Percentiles rank a stretch among this genome's conserved stretches.
Conservation (phyloP, 1,140 invertebrate genomes). For the Hyphantria cunea region DNA sequence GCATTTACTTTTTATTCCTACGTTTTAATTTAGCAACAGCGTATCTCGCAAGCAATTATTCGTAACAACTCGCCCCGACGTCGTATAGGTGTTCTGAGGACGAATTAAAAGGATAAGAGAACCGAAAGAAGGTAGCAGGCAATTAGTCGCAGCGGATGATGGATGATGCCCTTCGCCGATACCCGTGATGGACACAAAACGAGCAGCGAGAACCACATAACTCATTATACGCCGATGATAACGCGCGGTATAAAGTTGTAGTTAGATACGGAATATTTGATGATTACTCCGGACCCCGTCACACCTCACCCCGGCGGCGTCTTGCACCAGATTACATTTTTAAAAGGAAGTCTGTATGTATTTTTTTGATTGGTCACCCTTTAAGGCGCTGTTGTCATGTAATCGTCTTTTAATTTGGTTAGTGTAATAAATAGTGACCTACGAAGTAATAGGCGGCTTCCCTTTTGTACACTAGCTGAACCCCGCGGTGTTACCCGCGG, state of each 20-base stretch:
- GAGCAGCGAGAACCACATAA: constrained; percentile 60
- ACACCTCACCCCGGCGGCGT: constrained; percentile 21
- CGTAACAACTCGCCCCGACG: constrained; percentile 44
- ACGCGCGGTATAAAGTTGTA: constrained; percentile 67
- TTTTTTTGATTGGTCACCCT: constrained; percentile 25
- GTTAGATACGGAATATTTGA: constrained; percentile 63
- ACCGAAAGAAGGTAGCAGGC: constrained; percentile 75
- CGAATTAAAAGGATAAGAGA: constrained; percentile 73
- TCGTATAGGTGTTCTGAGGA: constrained; percentile 58
- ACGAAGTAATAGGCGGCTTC: background rate
- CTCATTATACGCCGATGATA: constrained; percentile 77
- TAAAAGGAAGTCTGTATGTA: constrained; percentile 34
- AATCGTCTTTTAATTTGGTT: constrained; percentile 30
- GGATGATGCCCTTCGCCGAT: constrained; percentile 63
- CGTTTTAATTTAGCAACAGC: constrained; percentile 45
- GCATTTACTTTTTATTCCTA: constrained; percentile 35
- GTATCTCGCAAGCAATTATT: constrained; percentile 58
- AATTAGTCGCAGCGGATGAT: constrained; percentile 74
- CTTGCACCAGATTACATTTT: constrained; percentile 51
- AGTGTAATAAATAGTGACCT: constrained; percentile 9
- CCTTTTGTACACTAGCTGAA: too few species aligned
- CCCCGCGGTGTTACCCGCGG: too few species aligned
- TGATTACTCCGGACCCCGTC: constrained; percentile 52
- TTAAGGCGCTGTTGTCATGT: constrained; percentile 20
- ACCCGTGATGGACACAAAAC: constrained; percentile 68